Evolutionary conservation across 2,113 vertebrate species (phyloP).

Genomic region (Carettochelys insculpta): DNA sequence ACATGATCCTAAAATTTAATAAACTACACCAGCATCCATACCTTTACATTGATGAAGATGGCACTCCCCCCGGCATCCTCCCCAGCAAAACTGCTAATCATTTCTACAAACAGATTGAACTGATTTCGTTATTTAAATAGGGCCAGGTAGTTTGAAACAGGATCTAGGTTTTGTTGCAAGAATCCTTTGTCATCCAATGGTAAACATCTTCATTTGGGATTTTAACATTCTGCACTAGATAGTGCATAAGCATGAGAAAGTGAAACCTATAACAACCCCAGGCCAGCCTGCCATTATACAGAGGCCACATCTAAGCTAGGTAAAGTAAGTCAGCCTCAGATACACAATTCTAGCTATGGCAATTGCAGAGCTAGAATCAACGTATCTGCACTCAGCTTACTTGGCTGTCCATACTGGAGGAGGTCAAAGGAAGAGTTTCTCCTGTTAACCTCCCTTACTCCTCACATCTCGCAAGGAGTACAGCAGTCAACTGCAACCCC

Average conservation of each 20-base stretch:
- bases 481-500: no score
- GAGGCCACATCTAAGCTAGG: no score
- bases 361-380: no score
- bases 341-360: no score
- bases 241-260: background rate
- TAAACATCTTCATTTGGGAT: background rate
- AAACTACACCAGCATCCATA: background rate
- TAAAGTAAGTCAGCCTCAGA: no score
- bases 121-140: conserved; percentile 39
- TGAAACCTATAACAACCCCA: background rate
- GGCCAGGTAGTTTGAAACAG: background rate
- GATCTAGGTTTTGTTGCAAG: conserved; percentile 17
- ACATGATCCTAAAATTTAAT: background rate
- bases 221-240: conserved; percentile 14
- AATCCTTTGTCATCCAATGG: conserved; percentile 40
- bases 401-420: no score
- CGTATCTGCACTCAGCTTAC: no score
- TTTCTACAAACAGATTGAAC: background rate
- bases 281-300: background rate
- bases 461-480: no score
- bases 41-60: conserved; percentile 39
- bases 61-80: no score
- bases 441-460: no score
- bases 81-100: background rate
- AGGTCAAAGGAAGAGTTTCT: no score